A percentile compares a stretch with the other conserved stretches of the same genome.
Conservation (phyloP, 2,888 invertebrate species). For the Lasioglossum pauxillum region DNA sequence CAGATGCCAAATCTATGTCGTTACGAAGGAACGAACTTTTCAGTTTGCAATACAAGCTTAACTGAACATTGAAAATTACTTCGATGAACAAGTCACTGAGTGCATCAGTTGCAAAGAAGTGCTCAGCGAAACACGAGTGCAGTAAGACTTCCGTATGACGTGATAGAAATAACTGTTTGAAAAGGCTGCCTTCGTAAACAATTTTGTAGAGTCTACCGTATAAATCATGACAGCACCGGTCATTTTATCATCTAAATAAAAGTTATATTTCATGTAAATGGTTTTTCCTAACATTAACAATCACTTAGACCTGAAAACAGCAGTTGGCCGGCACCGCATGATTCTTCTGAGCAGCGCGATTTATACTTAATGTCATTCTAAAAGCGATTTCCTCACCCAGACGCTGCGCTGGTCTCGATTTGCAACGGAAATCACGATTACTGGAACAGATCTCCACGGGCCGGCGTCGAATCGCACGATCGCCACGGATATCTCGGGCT, state of each 20-base stretch:
- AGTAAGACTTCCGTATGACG: neutral
- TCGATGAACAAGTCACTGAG: neutral
- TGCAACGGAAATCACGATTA: constrained; percentile 33
- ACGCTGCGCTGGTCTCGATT: constrained; percentile 13
- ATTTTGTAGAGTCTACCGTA: neutral
- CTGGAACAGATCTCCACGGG: constrained; percentile 1
- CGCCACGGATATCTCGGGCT: constrained; percentile 1
- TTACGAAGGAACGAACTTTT: neutral
- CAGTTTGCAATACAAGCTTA: neutral
- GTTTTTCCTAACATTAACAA: constrained; percentile 2
- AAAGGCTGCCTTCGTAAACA: neutral
- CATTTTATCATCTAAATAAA: neutral
- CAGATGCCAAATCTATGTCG: neutral
- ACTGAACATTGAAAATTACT: neutral
- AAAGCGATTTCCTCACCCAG: neutral
- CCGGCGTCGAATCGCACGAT: neutral
- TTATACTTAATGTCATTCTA: neutral
- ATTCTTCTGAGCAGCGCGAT: neutral
- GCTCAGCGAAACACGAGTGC: neutral
- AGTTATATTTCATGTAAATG: neutral
- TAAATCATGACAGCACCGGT: neutral
- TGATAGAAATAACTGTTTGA: neutral
- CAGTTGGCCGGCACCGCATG: neutral
- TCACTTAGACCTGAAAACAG: neutral
- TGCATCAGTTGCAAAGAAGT: neutral